Conservation (phyloP, 2,113 vertebrate genomes). For the Xerus inauris region DNA sequence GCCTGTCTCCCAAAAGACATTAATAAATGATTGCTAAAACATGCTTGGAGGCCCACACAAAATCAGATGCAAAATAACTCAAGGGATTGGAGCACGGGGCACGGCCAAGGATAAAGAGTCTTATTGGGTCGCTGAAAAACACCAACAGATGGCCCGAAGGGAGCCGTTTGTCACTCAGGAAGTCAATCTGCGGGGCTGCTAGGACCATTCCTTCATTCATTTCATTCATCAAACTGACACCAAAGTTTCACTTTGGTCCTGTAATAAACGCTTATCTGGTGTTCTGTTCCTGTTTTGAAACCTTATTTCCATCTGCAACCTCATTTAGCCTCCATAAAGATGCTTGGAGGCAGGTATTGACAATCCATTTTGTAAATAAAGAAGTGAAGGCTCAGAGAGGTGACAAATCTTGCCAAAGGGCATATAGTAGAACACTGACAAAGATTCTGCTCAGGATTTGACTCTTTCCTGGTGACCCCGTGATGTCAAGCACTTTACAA, state of each 20-base stretch:
- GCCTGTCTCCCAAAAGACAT: not conserved
- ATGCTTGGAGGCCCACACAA: not conserved
- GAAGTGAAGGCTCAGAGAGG: conserved; percentile 36
- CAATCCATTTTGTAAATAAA: conserved; percentile 17
- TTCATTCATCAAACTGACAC: conserved; percentile 34
- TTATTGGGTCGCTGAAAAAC: not conserved
- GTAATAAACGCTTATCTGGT: conserved; percentile 17
- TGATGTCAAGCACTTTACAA: not conserved
- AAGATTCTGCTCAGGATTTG: not conserved
- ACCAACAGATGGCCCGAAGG: not conserved
- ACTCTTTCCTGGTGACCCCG: not conserved
- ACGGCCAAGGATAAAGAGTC: not conserved
- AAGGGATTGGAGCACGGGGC: not conserved
- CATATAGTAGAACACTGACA: not conserved
- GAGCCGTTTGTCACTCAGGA: not conserved
- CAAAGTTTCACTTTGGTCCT: not conserved
- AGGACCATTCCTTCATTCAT: not conserved
- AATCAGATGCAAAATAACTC: conserved; percentile 47
- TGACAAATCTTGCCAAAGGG: not conserved
- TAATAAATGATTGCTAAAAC: conserved; percentile 8
- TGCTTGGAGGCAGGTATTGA: not conserved
- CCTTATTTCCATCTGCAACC: conserved; percentile 10
- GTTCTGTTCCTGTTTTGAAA: not conserved
- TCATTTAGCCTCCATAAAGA: conserved; percentile 32
- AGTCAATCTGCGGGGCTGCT: not conserved